Evolutionary conservation across 2,797 vertebrate species (phyloP).

Genomic region (Rhinoraja longicauda): DNA sequence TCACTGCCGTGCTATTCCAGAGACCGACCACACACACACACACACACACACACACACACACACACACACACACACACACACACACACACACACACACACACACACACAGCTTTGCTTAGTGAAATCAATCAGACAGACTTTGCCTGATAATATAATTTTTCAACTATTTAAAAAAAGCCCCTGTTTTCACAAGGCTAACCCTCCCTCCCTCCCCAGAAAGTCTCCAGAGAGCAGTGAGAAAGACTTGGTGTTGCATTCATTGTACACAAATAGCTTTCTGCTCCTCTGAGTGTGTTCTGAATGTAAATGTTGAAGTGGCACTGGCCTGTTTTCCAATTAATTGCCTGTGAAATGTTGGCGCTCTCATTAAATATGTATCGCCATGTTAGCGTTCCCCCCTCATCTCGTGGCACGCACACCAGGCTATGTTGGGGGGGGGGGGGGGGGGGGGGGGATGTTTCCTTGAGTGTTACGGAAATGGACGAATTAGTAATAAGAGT

Average conservation of each 20-base stretch:
- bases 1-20: background rate
- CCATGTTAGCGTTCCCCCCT: slow-evolving; percentile 46
- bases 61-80: background rate
- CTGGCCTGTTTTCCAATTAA: slow-evolving; percentile 47
- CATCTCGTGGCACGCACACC: slow-evolving; percentile 45
- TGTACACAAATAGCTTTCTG: slow-evolving; percentile 44
- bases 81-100: too few species aligned
- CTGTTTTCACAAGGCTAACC: slow-evolving; percentile 26
- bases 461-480: background rate
- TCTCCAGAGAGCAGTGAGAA: slow-evolving; percentile 23
- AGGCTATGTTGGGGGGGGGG: slow-evolving; percentile 45
- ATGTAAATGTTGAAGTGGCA: slow-evolving; percentile 48
- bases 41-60: background rate
- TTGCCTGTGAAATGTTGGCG: slow-evolving; percentile 48
- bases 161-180: background rate
- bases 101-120: slow-evolving; percentile 21
- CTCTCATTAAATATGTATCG: slow-evolving; percentile 49
- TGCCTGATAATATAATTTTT: slow-evolving; percentile 23
- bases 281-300: slow-evolving; percentile 43
- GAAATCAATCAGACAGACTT: slow-evolving; percentile 16
- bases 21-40: background rate
- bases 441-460: slow-evolving; percentile 38
- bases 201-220: background rate
- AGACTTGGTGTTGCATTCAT: slow-evolving; percentile 40
- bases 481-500: background rate